Conservation (phyloP, 2,888 invertebrate species). For the Drosophila koepferae region DNA sequence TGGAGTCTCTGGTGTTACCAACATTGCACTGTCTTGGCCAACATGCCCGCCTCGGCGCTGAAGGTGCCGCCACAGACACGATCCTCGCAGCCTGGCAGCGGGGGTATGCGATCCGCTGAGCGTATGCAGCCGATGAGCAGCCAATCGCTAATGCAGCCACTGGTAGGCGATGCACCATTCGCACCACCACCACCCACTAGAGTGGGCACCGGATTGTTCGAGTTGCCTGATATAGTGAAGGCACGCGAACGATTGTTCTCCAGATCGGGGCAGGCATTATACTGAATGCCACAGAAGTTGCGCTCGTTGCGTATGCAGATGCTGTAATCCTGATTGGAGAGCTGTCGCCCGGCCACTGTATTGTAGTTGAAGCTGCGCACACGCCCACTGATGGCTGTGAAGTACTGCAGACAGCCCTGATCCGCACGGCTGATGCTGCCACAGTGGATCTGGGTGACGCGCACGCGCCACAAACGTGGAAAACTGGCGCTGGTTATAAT, state of each 20-base stretch:
- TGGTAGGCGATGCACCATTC: conserved; percentile 85
- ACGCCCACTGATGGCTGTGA: conserved; percentile 90
- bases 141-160: conserved; percentile 92
- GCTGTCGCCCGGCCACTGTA: conserved; percentile 89
- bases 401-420: conserved; percentile 84
- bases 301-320: conserved; percentile 93
- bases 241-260: conserved; percentile 90
- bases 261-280: conserved; percentile 90
- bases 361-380: conserved; percentile 94
- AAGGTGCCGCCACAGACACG: conserved; percentile 93
- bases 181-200: conserved; percentile 88
- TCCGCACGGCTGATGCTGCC: conserved; percentile 88
- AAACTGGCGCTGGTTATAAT: conserved; percentile 93
- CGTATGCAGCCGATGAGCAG: conserved; percentile 91
- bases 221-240: conserved; percentile 92
- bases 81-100: conserved; percentile 90
- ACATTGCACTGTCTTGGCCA: conserved; percentile 90
- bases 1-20: conserved; percentile 82
- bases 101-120: conserved; percentile 85
- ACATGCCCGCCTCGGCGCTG: conserved; percentile 90
- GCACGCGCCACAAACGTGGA: conserved; percentile 92
- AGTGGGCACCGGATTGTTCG: conserved; percentile 89
- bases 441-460: conserved; percentile 92
- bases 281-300: conserved; percentile 95
- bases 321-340: conserved; percentile 95